These are phyloP conservation scores for Xylota sylvarum DNA, from an alignment of 2,888 invertebrate genomes.

Conservation along the genomic window DNA sequence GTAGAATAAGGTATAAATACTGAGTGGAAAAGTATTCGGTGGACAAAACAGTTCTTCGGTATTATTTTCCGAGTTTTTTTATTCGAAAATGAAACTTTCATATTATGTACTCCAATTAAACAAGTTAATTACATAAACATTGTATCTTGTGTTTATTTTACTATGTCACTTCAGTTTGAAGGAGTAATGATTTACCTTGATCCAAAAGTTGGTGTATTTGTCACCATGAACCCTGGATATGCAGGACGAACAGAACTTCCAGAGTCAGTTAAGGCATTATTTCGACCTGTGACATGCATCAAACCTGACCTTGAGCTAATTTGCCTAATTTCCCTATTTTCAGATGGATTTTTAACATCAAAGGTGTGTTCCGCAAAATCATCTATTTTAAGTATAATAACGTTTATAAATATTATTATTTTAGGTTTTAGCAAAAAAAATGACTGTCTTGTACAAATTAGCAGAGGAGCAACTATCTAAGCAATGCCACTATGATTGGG, in stretches of 20 bases:
- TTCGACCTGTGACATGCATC: conserved; percentile 96
- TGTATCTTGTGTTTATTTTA: neutral
- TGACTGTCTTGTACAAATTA: conserved; percentile 95
- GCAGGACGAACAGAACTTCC: conserved; percentile 96
- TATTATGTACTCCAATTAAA: no score
- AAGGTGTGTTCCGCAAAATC: conserved; percentile 86
- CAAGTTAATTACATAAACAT: no score
- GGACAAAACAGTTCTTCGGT: no score
- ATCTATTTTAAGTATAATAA: neutral
- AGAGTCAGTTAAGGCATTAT: conserved; percentile 95
- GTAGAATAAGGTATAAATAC: no score
- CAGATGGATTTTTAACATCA: conserved; percentile 95
- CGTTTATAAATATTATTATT: conserved; percentile 33
- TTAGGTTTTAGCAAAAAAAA: conserved; percentile 94
- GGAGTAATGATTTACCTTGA: conserved; percentile 93
- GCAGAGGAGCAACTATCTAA: conserved; percentile 95
- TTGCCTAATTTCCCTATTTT: conserved; percentile 95
- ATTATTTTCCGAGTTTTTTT: no score
- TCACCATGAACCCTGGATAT: conserved; percentile 98
- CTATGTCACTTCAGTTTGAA: conserved; percentile 88
- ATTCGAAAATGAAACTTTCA: no score
- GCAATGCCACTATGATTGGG: conserved; percentile 97
- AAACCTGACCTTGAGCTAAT: conserved; percentile 96
- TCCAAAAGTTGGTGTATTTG: conserved; percentile 95
- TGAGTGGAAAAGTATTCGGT: no score